Evolutionary conservation across 35 echinoderm and acorn worm genomes (phyloP).

Genomic region (Anneissia japonica): DNA sequence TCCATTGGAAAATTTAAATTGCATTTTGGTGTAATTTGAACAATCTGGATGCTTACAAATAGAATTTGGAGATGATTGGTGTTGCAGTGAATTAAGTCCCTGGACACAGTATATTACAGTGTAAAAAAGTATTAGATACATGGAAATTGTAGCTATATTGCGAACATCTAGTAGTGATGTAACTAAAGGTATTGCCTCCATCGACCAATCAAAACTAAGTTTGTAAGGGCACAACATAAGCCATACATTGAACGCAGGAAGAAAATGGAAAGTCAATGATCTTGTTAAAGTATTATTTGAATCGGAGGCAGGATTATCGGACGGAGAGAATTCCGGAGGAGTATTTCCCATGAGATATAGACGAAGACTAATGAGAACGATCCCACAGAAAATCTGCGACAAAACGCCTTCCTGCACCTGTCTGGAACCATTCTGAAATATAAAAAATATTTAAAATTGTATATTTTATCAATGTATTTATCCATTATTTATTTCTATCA

Average conservation of each 20-base stretch:
- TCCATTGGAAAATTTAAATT: neutral
- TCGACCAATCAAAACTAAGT: slow-evolving; percentile 99
- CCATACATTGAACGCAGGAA: slow-evolving; percentile 85
- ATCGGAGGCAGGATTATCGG: slow-evolving; percentile 89
- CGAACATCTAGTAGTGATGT: slow-evolving; percentile 52
- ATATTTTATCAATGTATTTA: neutral
- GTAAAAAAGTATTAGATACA: neutral
- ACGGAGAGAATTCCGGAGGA: slow-evolving; percentile 72
- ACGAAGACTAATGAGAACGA: slow-evolving; percentile 51
- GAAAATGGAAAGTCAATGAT: slow-evolving; percentile 74
- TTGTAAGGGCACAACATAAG: slow-evolving; percentile 63
- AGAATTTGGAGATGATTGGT: neutral
- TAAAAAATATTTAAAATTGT: neutral
- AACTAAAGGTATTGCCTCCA: slow-evolving; percentile 78
- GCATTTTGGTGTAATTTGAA: neutral
- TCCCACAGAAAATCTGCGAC: slow-evolving; percentile 20
- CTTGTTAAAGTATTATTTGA: slow-evolving; percentile 61
- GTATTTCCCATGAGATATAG: slow-evolving; percentile 62
- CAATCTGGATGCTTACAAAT: neutral
- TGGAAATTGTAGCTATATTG: slow-evolving; percentile 31
- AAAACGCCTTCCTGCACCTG: slow-evolving; percentile 40
- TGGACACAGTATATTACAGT: neutral
- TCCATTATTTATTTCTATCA: neutral
- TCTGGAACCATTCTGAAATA: slow-evolving; percentile 34
- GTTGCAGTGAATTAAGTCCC: neutral